phyloP scores from a whole-genome alignment of 2,888 invertebrate species.

The Octonoba sinensis region DNA sequence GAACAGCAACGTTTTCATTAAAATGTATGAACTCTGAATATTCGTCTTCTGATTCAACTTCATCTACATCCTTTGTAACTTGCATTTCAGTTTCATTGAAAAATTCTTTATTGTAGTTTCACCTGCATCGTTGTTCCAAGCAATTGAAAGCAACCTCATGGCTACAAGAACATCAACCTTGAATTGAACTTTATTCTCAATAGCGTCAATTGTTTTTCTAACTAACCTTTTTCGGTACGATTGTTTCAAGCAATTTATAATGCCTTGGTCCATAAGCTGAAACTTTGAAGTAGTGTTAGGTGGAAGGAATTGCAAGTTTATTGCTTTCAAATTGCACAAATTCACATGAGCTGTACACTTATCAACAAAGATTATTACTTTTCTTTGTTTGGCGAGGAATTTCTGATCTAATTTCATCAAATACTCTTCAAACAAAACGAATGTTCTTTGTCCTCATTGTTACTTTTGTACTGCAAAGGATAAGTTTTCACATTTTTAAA shows the following conservation, averaged over 20 bases:
- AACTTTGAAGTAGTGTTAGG: background rate
- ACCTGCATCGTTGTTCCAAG: background rate
- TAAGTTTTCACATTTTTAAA: no score
- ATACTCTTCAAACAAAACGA: no score
- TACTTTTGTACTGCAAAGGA: background rate
- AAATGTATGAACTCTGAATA: no score
- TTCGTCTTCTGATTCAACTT: no score
- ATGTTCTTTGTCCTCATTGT: background rate
- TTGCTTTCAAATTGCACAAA: background rate
- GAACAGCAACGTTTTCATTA: no score
- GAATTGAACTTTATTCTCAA: slow-evolving; percentile 4
- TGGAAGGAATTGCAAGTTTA: background rate
- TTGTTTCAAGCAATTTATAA: slow-evolving; percentile 18
- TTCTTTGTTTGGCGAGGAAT: no score
- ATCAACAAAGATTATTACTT: background rate
- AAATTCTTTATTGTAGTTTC: no score
- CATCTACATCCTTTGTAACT: no score
- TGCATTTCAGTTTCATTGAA: no score
- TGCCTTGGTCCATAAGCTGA: background rate
- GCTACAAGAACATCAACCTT: no score
- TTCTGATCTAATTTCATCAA: no score
- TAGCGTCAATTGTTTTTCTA: background rate
- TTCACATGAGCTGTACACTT: background rate
- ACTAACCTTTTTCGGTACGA: slow-evolving; percentile 17
- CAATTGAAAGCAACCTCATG: background rate